Percentiles rank a stretch among this genome's conserved stretches.
Evolutionary conservation across 35 echinoderm and acorn worm species (phyloP).

Genomic region (Patiria miniata): DNA sequence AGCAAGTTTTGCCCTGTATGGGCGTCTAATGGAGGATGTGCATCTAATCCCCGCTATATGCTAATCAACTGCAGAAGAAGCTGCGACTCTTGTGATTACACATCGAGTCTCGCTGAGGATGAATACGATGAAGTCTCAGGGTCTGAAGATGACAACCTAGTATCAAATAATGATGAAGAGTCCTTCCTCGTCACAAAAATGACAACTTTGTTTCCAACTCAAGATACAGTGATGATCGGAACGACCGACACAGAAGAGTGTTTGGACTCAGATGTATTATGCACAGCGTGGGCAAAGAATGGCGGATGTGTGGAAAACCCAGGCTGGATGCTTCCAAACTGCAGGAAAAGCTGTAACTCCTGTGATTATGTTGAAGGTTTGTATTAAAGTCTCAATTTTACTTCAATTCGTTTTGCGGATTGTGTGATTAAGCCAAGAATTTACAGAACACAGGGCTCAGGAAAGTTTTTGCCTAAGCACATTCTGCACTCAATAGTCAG

Average conservation of each 20-base stretch:
- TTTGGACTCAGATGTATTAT: not conserved
- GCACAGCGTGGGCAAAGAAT: slow-evolving; percentile 30
- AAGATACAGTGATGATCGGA: no score
- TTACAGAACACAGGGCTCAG: no score
- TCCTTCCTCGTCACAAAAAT: no score
- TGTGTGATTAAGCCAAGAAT: no score
- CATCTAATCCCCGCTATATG: slow-evolving; percentile 37
- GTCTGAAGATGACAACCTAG: not conserved
- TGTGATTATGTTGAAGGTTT: slow-evolving; percentile 7
- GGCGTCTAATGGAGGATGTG: slow-evolving; percentile 47
- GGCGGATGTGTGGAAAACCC: slow-evolving; percentile 37
- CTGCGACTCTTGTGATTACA: slow-evolving; percentile 29
- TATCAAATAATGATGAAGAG: no score
- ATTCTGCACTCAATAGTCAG: no score
- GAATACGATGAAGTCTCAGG: not conserved
- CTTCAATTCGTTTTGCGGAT: no score
- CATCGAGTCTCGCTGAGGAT: no score
- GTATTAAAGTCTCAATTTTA: no score
- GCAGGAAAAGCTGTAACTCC: slow-evolving; percentile 23
- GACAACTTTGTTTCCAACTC: no score
- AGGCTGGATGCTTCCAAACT: slow-evolving; percentile 29
- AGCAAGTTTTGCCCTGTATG: not conserved
- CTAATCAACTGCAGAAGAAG: slow-evolving; percentile 34
- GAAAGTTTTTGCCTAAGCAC: no score
- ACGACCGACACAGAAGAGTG: slow-evolving; percentile 3